Evolutionary conservation across 2,797 vertebrate species (phyloP).

Genomic region (Rhodeus uyekii): DNA sequence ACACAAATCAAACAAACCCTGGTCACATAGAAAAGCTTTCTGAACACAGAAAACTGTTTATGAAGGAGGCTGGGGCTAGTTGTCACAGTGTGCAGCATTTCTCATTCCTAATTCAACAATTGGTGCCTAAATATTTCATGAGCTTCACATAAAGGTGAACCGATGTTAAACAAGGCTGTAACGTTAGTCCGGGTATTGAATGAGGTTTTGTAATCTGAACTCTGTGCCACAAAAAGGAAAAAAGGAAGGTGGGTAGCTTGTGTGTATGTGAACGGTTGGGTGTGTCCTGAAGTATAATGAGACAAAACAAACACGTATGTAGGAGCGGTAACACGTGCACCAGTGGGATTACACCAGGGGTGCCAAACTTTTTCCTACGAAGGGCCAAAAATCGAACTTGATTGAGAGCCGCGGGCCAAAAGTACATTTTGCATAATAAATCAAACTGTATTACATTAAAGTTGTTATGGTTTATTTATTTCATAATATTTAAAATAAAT

Average conservation of each 20-base stretch:
- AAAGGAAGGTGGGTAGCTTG: not conserved
- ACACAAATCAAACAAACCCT: not conserved
- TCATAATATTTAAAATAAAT: too few relatives aligned
- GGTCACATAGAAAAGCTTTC: not conserved
- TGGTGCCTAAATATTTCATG: not conserved
- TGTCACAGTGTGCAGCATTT: not conserved
- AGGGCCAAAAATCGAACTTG: too few relatives aligned
- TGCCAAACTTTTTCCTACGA: too few relatives aligned
- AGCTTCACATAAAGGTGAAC: not conserved
- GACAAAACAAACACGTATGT: too few relatives aligned
- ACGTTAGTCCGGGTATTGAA: not conserved
- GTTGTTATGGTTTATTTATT: too few relatives aligned
- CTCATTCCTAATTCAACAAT: not conserved
- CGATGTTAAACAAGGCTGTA: not conserved
- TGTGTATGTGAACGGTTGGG: not conserved
- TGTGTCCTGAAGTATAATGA: not conserved
- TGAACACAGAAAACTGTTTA: not conserved
- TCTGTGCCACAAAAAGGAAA: not conserved
- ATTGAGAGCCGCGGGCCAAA: too few relatives aligned
- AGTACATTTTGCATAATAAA: too few relatives aligned
- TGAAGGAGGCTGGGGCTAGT: not conserved
- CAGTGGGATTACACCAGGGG: too few relatives aligned
- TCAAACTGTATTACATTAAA: too few relatives aligned
- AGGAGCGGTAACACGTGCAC: too few relatives aligned
- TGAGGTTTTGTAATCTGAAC: slow-evolving; percentile 3